These are phyloP conservation scores for Brachyalestes nurse DNA, from an alignment of 2,797 vertebrate species.

Conservation along the genomic window DNA sequence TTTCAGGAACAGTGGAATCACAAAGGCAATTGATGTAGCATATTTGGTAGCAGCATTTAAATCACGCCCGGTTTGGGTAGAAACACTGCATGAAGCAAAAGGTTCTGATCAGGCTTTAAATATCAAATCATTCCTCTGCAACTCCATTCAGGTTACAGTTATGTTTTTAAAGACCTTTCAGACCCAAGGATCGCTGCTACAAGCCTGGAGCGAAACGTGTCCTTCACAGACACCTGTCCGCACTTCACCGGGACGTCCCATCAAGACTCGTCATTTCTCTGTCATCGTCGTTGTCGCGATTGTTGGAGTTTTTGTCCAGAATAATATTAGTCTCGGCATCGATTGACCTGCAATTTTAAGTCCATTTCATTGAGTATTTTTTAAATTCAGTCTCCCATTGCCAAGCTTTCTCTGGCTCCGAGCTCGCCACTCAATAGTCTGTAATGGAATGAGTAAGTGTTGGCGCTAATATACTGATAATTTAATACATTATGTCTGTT, in stretches of 20 bases:
- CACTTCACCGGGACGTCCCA: neutral
- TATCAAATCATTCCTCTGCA: neutral
- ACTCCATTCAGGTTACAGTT: neutral
- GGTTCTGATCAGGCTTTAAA: neutral
- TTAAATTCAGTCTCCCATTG: constrained; percentile 79
- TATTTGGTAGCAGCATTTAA: neutral
- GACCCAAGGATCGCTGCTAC: neutral
- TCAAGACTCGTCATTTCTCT: constrained; percentile 22
- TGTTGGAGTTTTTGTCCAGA: constrained; percentile 80
- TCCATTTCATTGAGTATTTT: constrained; percentile 83
- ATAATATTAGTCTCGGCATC: constrained; percentile 77
- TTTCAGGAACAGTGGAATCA: neutral
- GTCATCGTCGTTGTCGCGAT: constrained; percentile 69
- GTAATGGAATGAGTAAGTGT: constrained; percentile 86
- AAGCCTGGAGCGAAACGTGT: neutral
- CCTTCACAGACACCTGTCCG: constrained; percentile 17
- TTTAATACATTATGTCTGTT: constrained; percentile 85
- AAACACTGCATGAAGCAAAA: neutral
- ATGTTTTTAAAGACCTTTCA: neutral
- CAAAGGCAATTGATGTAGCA: neutral
- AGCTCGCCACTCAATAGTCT: constrained; percentile 78
- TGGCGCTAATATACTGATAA: constrained; percentile 90
- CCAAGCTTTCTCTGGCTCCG: constrained; percentile 71
- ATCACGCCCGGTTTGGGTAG: neutral
- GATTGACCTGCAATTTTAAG: constrained; percentile 80